These are phyloP conservation scores for Plutomurus gul DNA, from an alignment of 1,140 invertebrate species.

Conservation along the genomic window DNA sequence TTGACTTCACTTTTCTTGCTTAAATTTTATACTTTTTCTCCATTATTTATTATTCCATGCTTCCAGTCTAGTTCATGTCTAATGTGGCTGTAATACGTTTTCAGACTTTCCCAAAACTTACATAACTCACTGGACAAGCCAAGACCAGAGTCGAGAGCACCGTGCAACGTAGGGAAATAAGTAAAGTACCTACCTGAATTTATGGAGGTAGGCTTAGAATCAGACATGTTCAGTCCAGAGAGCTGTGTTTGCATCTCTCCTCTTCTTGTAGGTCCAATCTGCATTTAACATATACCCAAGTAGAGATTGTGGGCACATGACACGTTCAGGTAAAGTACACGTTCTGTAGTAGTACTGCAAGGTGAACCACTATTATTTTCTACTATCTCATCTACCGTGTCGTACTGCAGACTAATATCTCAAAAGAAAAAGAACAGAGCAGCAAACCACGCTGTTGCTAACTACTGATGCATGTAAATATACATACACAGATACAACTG, in stretches of 20 bases:
- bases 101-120: not conserved
- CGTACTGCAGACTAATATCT: not conserved
- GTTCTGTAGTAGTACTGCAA: slow-evolving; percentile 22
- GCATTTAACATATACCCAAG: not conserved
- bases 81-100: not conserved
- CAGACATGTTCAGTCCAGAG: not conserved
- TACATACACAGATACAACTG: too few species aligned
- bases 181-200: not conserved
- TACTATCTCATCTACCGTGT: not conserved
- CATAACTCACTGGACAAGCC: not conserved
- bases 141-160: not conserved
- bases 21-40: not conserved
- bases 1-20: not conserved
- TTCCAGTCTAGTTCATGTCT: slow-evolving; percentile 10
- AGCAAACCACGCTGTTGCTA: not conserved
- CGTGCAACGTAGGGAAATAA: not conserved
- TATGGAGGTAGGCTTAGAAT: slow-evolving; percentile 1
- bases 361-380: not conserved
- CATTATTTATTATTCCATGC: not conserved
- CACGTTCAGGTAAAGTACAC: too few species aligned
- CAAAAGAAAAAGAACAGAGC: not conserved
- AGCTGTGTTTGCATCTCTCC: not conserved
- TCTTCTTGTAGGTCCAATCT: not conserved
- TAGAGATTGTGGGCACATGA: not conserved
- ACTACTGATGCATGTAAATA: too few species aligned